These are phyloP conservation scores for Bellardia pandia DNA, from an alignment of 2,888 invertebrate genomes.

Conservation along the genomic window DNA sequence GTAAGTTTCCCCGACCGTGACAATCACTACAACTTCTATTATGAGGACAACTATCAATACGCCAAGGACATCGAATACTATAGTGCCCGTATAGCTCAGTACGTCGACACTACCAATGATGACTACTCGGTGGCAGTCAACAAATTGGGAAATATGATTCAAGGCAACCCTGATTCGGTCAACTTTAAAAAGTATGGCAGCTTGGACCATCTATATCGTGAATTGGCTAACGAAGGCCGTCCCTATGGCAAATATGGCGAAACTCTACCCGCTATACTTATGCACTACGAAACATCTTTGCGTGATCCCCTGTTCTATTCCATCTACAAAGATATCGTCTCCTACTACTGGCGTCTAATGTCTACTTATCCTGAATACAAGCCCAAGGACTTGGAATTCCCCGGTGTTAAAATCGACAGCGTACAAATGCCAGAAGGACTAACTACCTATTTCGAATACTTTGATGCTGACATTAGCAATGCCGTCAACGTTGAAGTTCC, in stretches of 20 bases:
- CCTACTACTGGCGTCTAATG: slow-evolving; percentile 87
- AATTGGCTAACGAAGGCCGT: slow-evolving; percentile 85
- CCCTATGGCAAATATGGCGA: slow-evolving; percentile 79
- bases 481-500: slow-evolving; percentile 82
- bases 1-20: slow-evolving; percentile 88
- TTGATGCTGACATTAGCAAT: slow-evolving; percentile 86
- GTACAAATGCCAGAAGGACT: slow-evolving; percentile 87
- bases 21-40: slow-evolving; percentile 85
- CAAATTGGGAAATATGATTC: slow-evolving; percentile 85
- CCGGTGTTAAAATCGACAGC: slow-evolving; percentile 87
- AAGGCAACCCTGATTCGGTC: slow-evolving; percentile 85
- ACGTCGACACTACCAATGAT: slow-evolving; percentile 76
- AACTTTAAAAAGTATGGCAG: slow-evolving; percentile 86
- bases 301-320: slow-evolving; percentile 91
- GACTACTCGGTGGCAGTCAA: slow-evolving; percentile 82
- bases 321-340: slow-evolving; percentile 87
- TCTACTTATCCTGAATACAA: slow-evolving; percentile 87
- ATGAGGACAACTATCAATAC: slow-evolving; percentile 78
- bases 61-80: slow-evolving; percentile 84
- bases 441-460: slow-evolving; percentile 89
- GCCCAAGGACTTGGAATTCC: slow-evolving; percentile 86
- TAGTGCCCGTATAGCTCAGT: slow-evolving; percentile 87
- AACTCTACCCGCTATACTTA: slow-evolving; percentile 84
- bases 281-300: slow-evolving; percentile 88
- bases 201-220: slow-evolving; percentile 85